phyloP scores from a whole-genome alignment of 2,797 vertebrate genomes.

The Etheostoma nigrum region DNA sequence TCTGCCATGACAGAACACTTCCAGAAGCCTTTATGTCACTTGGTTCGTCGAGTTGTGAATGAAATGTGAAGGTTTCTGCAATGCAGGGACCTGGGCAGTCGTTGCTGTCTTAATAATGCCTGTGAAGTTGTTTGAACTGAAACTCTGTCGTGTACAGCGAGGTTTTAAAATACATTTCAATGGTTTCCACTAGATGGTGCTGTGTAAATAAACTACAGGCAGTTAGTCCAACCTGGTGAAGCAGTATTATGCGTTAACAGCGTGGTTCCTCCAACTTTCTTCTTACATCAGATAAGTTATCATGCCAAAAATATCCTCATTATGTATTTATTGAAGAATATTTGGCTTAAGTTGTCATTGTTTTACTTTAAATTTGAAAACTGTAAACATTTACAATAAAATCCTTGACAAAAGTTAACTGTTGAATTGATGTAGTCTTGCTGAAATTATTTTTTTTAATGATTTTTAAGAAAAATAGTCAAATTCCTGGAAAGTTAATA shows the following conservation, averaged over 20 bases:
- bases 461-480: neutral
- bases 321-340: constrained; percentile 80
- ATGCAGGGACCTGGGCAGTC: constrained; percentile 45
- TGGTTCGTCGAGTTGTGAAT: constrained; percentile 47
- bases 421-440: constrained; percentile 5
- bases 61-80: constrained; percentile 59
- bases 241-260: constrained; percentile 72
- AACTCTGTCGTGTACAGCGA: constrained; percentile 34
- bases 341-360: constrained; percentile 70
- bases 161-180: constrained; percentile 62
- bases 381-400: constrained; percentile 82
- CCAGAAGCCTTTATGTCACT: constrained; percentile 70
- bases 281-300: constrained; percentile 50
- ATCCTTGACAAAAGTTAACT: constrained; percentile 57
- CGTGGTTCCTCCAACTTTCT: constrained; percentile 50
- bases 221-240: constrained; percentile 57
- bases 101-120: constrained; percentile 47
- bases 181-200: constrained; percentile 80
- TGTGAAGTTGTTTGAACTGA: constrained; percentile 52
- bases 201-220: constrained; percentile 72
- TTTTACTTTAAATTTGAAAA: constrained; percentile 74
- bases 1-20: constrained; percentile 70
- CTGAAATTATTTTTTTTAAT: neutral
- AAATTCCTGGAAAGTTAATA: neutral
- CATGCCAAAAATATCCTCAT: constrained; percentile 75